These are phyloP conservation scores for Colletes latitarsis DNA, from an alignment of 1,140 invertebrate species.

Conservation along the genomic window DNA sequence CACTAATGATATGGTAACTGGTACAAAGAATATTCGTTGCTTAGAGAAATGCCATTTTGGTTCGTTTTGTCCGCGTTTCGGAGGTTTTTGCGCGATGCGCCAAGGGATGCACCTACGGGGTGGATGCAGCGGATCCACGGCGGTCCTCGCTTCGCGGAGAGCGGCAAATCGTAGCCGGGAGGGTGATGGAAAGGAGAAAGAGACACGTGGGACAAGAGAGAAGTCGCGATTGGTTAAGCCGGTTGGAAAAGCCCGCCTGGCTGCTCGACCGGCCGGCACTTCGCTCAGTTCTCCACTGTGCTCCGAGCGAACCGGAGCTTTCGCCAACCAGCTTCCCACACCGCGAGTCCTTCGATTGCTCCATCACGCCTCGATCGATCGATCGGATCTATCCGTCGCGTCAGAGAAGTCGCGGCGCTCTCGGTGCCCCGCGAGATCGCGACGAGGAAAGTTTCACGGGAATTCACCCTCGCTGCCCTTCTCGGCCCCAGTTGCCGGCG, in stretches of 20 bases:
- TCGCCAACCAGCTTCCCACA: constrained; percentile 12
- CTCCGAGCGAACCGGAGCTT: constrained; percentile 68
- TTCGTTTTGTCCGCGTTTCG: not conserved
- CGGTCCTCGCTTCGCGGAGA: constrained; percentile 14
- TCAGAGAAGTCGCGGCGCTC: not conserved
- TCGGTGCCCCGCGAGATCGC: no score
- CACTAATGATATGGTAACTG: no score
- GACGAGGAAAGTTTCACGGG: no score
- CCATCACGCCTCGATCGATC: constrained; percentile 11
- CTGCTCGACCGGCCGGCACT: constrained; percentile 70
- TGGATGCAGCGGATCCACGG: constrained; percentile 2
- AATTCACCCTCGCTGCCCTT: not conserved
- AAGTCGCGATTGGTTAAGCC: constrained; percentile 70
- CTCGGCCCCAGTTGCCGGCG: not conserved
- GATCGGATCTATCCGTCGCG: constrained; percentile 7
- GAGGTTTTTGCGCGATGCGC: not conserved
- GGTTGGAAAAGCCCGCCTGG: constrained; percentile 68
- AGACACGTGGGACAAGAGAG: constrained; percentile 62
- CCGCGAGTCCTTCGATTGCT: not conserved
- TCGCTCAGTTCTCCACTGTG: constrained; percentile 71
- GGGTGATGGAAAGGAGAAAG: constrained; percentile 24
- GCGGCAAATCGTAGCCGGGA: constrained; percentile 18
- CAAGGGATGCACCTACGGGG: constrained; percentile 19
- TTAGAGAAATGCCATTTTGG: no score
- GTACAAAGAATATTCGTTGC: no score